Evolutionary conservation across 2,797 vertebrate species (phyloP), one percentile per base, ranked within the genome.

Genomic region (Agapornis canus): DNA sequence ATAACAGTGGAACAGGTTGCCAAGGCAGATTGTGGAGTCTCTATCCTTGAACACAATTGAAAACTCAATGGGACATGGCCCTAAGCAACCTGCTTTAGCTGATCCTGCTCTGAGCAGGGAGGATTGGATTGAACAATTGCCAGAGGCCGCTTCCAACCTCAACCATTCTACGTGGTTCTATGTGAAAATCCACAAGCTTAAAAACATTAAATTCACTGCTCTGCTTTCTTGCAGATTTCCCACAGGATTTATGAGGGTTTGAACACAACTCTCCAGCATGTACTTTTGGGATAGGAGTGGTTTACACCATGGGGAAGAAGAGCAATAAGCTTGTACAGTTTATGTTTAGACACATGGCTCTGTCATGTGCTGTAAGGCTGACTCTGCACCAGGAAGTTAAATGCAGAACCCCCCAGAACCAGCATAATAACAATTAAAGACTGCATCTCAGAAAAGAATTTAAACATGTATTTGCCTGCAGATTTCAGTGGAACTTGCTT

Each of bases 1-100:
- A 3, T 25, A 82, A 76, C 49, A 27, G 9, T n/a, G 35, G n/a
- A 85, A 63, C 21, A 85, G 29, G 18, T 57, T 81, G 32, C 48
- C 1, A 1, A 61, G 61, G 57, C 25, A 78, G 20, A 21, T 29
- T 4, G 6, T 48, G 31, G 65, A 56, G 42, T 57, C 20, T 78
- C 29, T 54, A 1, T 54, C 69, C 59, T 83, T 76, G 35, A 17
- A 88, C 35, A 42, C 43, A 75, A 81, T 14, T 76, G 61, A 76
- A 81, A 90, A 81, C 6, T 14, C 5, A 5, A 21, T 0, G 3
- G 43, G 48, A 60, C 54, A 35, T 0, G 0, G 42, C 29, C 31
- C 51, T 89, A 13, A 77, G 56, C 32, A 89, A 43, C 25, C 11
- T 80, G 39, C 35, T 84, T 76, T 75, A 49, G 49, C 22, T 64